These are phyloP conservation scores for Megalonaias nervosa DNA, from an alignment of 1,140 invertebrate genomes.

Conservation along the genomic window DNA sequence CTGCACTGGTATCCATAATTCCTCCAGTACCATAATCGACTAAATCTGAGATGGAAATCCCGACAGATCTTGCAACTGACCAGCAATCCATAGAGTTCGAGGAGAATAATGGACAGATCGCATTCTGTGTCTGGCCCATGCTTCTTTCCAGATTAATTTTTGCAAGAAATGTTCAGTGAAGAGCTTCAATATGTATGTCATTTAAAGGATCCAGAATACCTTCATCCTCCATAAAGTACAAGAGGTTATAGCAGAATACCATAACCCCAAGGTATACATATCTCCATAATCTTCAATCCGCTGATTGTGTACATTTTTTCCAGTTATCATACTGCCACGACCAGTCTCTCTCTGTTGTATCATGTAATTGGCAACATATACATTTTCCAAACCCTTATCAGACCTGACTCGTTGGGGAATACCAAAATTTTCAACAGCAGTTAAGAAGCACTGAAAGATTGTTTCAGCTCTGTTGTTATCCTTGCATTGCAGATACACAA, in stretches of 20 bases:
- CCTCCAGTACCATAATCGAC: conserved; percentile 1
- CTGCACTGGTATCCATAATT: not conserved
- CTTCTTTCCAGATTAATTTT: conserved; percentile 38
- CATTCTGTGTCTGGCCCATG: conserved; percentile 35
- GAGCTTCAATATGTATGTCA: conserved; percentile 17
- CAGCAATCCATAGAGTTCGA: conserved; percentile 13
- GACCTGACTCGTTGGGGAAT: conserved; percentile 7
- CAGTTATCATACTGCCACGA: not conserved
- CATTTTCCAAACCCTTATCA: conserved; percentile 18
- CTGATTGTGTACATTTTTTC: conserved; percentile 9
- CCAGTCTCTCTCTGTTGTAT: not conserved
- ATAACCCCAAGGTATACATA: conserved; percentile 15
- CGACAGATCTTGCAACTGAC: conserved; percentile 1
- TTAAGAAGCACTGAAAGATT: conserved; percentile 4
- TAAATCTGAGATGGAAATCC: not conserved
- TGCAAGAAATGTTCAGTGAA: conserved; percentile 21
- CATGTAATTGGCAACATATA: conserved; percentile 7
- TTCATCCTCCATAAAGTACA: conserved; percentile 35
- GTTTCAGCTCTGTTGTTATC: conserved; percentile 25
- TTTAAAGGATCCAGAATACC: conserved; percentile 32
- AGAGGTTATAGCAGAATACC: conserved; percentile 19
- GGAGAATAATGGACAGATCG: conserved; percentile 33
- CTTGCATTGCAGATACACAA: conserved; percentile 5
- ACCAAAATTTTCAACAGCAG: not conserved
- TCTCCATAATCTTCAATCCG: conserved; percentile 26